Conservation (phyloP, 1,140 invertebrate species). For the Drosophila kanapiae region DNA sequence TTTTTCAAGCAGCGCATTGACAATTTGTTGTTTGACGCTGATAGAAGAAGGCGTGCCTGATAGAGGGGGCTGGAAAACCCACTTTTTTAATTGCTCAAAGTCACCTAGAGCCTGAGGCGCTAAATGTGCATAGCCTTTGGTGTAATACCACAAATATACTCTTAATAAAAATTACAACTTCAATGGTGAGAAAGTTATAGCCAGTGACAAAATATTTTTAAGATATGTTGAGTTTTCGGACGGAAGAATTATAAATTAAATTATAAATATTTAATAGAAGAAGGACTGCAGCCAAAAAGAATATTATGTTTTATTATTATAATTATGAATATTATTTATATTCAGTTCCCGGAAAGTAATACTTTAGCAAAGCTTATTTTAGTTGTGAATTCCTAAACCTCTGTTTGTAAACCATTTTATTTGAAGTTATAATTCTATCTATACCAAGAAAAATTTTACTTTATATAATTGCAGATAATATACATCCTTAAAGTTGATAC, state of each 20-base stretch:
- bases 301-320: no score
- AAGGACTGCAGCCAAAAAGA: no score
- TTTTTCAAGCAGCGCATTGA: constrained; percentile 44
- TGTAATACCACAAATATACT: constrained; percentile 10
- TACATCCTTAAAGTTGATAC: background rate
- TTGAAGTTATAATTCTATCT: background rate
- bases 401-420: background rate
- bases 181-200: background rate
- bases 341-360: background rate
- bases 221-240: background rate
- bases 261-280: background rate
- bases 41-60: constrained; percentile 39
- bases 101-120: constrained; percentile 40
- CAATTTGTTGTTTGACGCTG: constrained; percentile 61
- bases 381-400: background rate
- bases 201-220: background rate
- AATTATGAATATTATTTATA: background rate
- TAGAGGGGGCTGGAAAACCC: constrained; percentile 4
- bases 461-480: background rate
- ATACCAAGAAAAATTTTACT: background rate
- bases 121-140: constrained; percentile 25
- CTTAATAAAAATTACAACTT: background rate
- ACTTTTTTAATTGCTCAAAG: constrained; percentile 57
- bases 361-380: no score
- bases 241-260: background rate